These are phyloP conservation scores for Catamblyrhynchus diadema DNA, from an alignment of 2,797 vertebrate species.

Conservation along the genomic window DNA sequence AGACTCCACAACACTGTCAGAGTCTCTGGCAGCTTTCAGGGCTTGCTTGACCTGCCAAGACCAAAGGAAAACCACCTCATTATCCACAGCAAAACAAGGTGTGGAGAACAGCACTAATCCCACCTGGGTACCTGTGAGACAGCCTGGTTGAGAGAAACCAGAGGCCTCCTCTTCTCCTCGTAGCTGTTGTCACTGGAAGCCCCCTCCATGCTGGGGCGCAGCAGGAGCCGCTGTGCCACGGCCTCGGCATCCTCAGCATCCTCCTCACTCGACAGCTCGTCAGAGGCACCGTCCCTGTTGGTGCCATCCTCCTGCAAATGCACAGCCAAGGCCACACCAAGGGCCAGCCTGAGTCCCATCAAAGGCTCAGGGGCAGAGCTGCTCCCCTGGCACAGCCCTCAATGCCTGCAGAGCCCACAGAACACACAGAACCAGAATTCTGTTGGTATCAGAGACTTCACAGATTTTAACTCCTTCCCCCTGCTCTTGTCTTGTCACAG, in stretches of 20 bases:
- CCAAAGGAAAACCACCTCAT: background rate
- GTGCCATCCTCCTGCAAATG: constrained; percentile 70
- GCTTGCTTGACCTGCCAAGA: constrained; percentile 51
- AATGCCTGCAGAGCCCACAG: background rate
- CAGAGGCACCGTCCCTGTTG: constrained; percentile 78
- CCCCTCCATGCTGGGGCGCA: constrained; percentile 69
- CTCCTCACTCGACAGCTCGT: constrained; percentile 93
- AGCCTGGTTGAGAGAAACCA: constrained; percentile 58
- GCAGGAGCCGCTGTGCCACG: constrained; percentile 33
- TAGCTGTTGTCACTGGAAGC: constrained; percentile 72
- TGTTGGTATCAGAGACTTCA: background rate
- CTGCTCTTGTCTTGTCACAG: background rate
- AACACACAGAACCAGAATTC: background rate
- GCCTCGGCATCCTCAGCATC: constrained; percentile 82
- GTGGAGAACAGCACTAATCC: background rate
- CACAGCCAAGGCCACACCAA: background rate
- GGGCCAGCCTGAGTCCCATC: background rate
- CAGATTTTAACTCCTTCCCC: background rate
- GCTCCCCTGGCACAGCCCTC: background rate
- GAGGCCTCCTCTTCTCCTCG: constrained; percentile 72
- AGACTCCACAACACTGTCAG: constrained; percentile 77
- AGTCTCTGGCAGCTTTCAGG: constrained; percentile 70
- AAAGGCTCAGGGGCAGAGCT: background rate
- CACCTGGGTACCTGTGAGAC: constrained; percentile 64
- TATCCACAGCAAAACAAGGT: background rate